A percentile compares a stretch with the other conserved stretches of the same genome.
phyloP scores from a whole-genome alignment of 2,113 vertebrate genomes.

The Poeciliopsis turrubarensis region DNA sequence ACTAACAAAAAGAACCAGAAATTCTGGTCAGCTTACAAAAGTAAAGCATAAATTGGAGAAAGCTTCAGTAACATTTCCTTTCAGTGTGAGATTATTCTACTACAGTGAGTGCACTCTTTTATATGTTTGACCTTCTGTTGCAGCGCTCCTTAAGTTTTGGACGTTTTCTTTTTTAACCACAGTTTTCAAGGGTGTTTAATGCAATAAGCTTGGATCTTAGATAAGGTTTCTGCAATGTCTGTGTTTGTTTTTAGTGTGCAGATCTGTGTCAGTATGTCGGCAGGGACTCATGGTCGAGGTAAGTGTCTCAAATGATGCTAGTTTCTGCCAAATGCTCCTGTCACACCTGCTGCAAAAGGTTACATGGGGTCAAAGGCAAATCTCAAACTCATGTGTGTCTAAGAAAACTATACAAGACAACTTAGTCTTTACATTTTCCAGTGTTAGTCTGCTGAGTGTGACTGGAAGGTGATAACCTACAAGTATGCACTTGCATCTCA shows the following conservation, averaged over 20 bases:
- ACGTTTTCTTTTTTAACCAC: background rate
- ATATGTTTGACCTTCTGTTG: background rate
- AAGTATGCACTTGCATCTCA: conserved; percentile 48
- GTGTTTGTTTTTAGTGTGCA: background rate
- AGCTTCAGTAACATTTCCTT: too few relatives aligned
- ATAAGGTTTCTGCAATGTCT: background rate
- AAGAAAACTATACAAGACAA: background rate
- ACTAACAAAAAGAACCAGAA: too few relatives aligned
- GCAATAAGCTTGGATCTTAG: background rate
- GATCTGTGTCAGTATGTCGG: conserved; percentile 21
- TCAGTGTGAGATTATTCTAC: background rate
- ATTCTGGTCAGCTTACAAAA: too few relatives aligned
- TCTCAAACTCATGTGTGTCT: background rate
- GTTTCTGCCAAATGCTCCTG: background rate
- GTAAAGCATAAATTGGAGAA: too few relatives aligned
- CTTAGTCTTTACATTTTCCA: conserved; percentile 14
- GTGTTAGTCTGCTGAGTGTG: conserved; percentile 60
- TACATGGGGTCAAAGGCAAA: background rate
- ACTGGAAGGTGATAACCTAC: conserved; percentile 55
- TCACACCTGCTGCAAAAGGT: background rate
- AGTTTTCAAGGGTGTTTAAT: background rate
- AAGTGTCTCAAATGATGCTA: background rate
- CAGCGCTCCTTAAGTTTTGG: background rate
- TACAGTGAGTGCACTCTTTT: background rate
- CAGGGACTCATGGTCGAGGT: background rate